Evolutionary conservation across 2,888 invertebrate genomes (phyloP), one percentile per base, ranked within the genome.

Genomic region (Pseudococcus jackbeardsleyi): DNA sequence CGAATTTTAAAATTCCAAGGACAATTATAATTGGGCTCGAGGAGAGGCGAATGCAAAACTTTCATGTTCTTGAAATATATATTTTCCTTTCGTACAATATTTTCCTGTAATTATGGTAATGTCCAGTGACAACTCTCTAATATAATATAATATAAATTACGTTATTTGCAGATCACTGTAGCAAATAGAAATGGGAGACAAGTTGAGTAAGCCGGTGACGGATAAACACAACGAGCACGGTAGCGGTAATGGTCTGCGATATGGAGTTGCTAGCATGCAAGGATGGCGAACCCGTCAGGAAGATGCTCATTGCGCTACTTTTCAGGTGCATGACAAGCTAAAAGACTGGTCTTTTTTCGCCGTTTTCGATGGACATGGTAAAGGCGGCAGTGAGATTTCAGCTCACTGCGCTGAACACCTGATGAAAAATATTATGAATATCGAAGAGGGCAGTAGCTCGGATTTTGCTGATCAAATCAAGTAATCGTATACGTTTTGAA

Each of bases 181-280:
- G n/a, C n/a, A n/a, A n/a, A n/a, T n/a, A n/a, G n/a, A n/a, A n/a
- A 99, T 99, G 99, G 99, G 99, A 93, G 97, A 98, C 92, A 98
- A 99, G 94, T 95, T 99, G 93, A 99, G 99, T 93, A 99, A 99
- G 94, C 99, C 99, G 91, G 98, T 98, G 93, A 99, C 98, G 91
- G 98, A 97, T 91, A 99, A 99, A 93, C 96, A 96, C 93, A 98
- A 98, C 93, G 98, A 98, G 92, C 94, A 94, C 91, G 99, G 99
- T 88, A 95, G 95, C 92, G 99, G 99, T 90, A 98, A 98, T 92
- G 97, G 97, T 91, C 93, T 99, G 90, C 94, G 94, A 89, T 99
- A 94, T 93, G 97, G 96, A 91, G 96, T 96, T 92, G 95, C 96
- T 91, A 96, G 96, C 91, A 99, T 99, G 99, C 99, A 99, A 92